Evolutionary conservation across 2,888 invertebrate species (phyloP).

Genomic region (Amblyjoppa fuscipennis): DNA sequence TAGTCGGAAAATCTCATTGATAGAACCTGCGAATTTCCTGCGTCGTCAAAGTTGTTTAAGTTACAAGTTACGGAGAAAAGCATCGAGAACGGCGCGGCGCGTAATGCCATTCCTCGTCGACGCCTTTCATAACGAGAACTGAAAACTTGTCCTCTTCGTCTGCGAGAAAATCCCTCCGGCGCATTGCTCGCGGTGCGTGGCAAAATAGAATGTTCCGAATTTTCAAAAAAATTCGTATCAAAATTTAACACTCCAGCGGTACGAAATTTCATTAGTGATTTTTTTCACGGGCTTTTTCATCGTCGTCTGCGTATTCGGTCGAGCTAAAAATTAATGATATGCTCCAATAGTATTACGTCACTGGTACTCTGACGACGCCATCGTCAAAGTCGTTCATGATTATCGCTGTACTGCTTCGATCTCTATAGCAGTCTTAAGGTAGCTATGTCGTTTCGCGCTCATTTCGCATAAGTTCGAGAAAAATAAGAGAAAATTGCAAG

Average conservation of each 20-base stretch:
- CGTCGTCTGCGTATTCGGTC: not conserved
- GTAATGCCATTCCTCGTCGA: not conserved
- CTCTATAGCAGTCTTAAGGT: not conserved
- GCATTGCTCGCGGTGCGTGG: not conserved
- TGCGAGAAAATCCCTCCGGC: not conserved
- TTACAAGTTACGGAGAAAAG: conserved; percentile 1
- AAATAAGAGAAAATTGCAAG: too few species aligned
- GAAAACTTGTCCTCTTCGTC: not conserved
- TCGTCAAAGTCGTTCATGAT: not conserved
- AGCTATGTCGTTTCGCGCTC: too few species aligned
- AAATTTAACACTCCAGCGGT: not conserved
- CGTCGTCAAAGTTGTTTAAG: conserved; percentile 4
- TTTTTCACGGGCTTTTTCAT: not conserved
- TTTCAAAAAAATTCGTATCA: not conserved
- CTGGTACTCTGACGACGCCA: not conserved
- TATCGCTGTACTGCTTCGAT: too few species aligned
- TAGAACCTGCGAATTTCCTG: conserved; percentile 2
- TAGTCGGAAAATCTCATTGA: not conserved
- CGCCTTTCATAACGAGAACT: not conserved
- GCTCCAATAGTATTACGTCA: not conserved
- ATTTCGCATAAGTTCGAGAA: too few species aligned
- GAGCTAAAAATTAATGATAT: conserved; percentile 10
- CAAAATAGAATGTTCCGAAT: not conserved
- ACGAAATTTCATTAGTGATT: not conserved
- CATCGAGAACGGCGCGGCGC: not conserved